Conservation (phyloP, 2,113 vertebrate species). For the Oryzias woworae region DNA sequence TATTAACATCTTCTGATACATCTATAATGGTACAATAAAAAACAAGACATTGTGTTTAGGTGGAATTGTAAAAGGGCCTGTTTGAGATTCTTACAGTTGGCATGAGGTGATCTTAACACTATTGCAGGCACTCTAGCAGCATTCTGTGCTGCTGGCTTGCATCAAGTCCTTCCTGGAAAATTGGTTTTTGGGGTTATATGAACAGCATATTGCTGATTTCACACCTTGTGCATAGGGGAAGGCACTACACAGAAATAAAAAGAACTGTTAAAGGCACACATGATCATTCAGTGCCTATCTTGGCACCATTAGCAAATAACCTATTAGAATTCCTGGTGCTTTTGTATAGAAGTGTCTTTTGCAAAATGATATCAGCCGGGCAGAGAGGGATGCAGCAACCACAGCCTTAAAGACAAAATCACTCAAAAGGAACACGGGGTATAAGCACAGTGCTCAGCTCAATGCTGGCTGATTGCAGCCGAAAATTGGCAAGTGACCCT, state of each 20-base stretch:
- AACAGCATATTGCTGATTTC: not conserved
- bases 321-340: conserved; percentile 26
- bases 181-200: not conserved
- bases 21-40: no score
- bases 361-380: conserved; percentile 31
- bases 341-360: conserved; percentile 14
- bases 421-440: conserved; percentile 67
- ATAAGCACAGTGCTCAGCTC: conserved; percentile 64
- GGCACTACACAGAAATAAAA: conserved; percentile 12
- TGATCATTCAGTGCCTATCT: conserved; percentile 15
- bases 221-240: conserved; percentile 4
- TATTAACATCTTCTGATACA: no score
- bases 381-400: conserved; percentile 41
- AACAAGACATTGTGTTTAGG: no score
- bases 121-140: not conserved
- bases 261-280: conserved; percentile 7
- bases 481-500: conserved; percentile 81
- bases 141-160: not conserved
- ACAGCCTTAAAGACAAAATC: conserved; percentile 67
- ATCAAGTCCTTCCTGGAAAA: not conserved
- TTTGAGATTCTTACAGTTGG: no score
- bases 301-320: conserved; percentile 24
- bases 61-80: no score
- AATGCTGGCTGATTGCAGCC: conserved; percentile 64
- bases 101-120: not conserved